Evolutionary conservation across 1,140 invertebrate species (phyloP).

Genomic region (Panulirus ornatus): DNA sequence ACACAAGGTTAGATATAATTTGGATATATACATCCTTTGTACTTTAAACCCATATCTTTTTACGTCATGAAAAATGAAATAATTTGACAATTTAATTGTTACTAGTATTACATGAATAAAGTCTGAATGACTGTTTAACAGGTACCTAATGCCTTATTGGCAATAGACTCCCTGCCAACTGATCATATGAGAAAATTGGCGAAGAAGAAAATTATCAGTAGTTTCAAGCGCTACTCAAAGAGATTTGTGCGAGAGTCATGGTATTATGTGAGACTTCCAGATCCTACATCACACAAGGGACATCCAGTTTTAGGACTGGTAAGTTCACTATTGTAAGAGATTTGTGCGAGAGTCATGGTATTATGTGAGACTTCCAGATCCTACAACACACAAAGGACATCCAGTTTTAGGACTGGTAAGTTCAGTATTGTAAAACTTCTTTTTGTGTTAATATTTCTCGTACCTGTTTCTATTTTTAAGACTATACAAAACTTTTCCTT

Average conservation of each 20-base stretch:
- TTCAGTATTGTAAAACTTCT: neutral
- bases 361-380: conserved; percentile 69
- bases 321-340: conserved; percentile 12
- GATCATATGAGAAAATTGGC: conserved; percentile 69
- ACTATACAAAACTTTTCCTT: neutral
- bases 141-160: conserved; percentile 55
- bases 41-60: too few species aligned
- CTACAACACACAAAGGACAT: conserved; percentile 61
- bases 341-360: conserved; percentile 66
- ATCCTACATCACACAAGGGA: conserved; percentile 58
- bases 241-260: conserved; percentile 65
- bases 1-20: conserved; percentile 43
- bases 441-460: neutral
- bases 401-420: conserved; percentile 68
- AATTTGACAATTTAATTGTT: neutral
- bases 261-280: conserved; percentile 72
- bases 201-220: conserved; percentile 64
- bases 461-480: neutral
- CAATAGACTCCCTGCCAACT: conserved; percentile 65
- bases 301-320: conserved; percentile 69
- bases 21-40: neutral
- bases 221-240: conserved; percentile 39
- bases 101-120: neutral
- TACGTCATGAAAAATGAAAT: neutral
- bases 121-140: neutral